Evolutionary conservation across 2,888 invertebrate genomes (phyloP).

Genomic region (Synanthedon myopaeformis): DNA sequence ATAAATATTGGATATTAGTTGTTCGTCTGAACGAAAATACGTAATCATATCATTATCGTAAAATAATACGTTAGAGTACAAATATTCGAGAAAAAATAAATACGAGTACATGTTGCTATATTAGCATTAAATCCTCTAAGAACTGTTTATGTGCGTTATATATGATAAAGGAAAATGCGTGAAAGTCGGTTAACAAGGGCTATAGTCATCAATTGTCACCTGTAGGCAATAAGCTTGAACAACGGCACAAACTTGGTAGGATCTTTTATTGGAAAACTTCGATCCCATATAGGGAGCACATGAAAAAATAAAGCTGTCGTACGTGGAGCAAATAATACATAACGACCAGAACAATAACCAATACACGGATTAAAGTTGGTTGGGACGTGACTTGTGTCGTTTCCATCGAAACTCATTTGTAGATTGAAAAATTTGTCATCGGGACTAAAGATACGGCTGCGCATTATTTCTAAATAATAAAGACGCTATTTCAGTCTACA

Average conservation of each 20-base stretch:
- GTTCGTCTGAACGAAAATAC: too few species aligned
- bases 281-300: conserved; percentile 38
- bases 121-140: too few species aligned
- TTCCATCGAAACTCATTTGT: neutral
- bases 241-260: conserved; percentile 43
- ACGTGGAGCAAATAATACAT: conserved; percentile 64
- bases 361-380: conserved; percentile 10
- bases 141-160: too few species aligned
- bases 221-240: conserved; percentile 55
- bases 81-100: too few species aligned
- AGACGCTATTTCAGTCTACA: too few species aligned
- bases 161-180: neutral
- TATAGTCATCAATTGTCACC: conserved; percentile 66
- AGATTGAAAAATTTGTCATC: neutral
- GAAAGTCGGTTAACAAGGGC: conserved; percentile 43
- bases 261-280: conserved; percentile 68
- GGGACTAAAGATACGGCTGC: too few species aligned
- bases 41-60: too few species aligned
- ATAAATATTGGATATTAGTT: too few species aligned
- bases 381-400: neutral
- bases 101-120: too few species aligned
- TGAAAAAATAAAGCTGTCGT: conserved; percentile 57
- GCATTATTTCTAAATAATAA: too few species aligned
- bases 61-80: too few species aligned
- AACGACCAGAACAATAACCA: conserved; percentile 24